Percentiles rank a stretch among this genome's conserved stretches.
Evolutionary conservation across 1,140 invertebrate species (phyloP).

Genomic region (Drosophila pachea): DNA sequence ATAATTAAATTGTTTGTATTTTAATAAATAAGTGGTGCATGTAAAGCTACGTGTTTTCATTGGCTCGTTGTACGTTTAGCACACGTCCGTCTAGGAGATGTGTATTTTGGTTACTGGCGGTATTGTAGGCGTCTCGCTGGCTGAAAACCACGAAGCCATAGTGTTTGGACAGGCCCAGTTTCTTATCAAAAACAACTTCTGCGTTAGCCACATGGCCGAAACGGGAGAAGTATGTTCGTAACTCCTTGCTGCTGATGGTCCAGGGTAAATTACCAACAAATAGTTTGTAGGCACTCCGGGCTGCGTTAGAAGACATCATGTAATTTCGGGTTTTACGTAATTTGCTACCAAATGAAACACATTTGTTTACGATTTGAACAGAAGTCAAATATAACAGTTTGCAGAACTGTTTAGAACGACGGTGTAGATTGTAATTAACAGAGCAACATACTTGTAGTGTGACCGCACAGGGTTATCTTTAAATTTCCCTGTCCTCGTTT

Average conservation of each 20-base stretch:
- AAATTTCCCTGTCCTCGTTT: not conserved
- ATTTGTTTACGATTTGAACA: slow-evolving; percentile 26
- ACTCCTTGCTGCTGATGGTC: slow-evolving; percentile 85
- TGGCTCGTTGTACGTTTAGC: slow-evolving; percentile 70
- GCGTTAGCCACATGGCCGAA: slow-evolving; percentile 85
- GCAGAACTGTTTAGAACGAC: not conserved
- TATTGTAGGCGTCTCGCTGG: slow-evolving; percentile 68
- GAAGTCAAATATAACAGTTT: not conserved
- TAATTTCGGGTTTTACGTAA: slow-evolving; percentile 1
- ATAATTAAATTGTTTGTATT: slow-evolving; percentile 27
- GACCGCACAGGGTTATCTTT: not conserved
- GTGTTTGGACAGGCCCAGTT: slow-evolving; percentile 86
- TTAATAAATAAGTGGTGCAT: not conserved
- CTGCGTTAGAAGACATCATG: slow-evolving; percentile 58
- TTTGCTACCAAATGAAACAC: not conserved
- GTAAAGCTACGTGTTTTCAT: slow-evolving; percentile 30
- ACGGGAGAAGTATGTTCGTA: slow-evolving; percentile 87
- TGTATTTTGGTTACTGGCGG: slow-evolving; percentile 71
- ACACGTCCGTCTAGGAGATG: slow-evolving; percentile 73
- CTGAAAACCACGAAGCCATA: slow-evolving; percentile 87
- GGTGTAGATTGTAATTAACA: not conserved
- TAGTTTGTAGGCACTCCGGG: slow-evolving; percentile 81
- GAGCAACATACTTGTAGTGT: not conserved
- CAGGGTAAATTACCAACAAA: slow-evolving; percentile 88
- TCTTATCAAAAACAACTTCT: slow-evolving; percentile 85